Evolutionary conservation across 1,140 invertebrate genomes (phyloP).

Genomic region (Drosophila ercepeae): DNA sequence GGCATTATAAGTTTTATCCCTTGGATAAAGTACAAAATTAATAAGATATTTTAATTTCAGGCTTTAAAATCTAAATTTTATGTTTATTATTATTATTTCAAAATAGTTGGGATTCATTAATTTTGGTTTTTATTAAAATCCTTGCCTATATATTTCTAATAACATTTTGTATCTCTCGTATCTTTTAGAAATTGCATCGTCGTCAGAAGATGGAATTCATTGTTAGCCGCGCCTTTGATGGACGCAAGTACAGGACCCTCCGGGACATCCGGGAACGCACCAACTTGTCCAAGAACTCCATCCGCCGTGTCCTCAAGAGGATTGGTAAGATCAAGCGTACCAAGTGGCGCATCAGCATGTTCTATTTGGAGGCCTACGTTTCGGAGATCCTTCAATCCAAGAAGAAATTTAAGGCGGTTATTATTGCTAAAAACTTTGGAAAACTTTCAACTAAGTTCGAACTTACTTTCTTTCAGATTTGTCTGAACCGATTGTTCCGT

Average conservation of each 20-base stretch:
- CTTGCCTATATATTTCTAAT: too few species aligned
- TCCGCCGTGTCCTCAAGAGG: background rate
- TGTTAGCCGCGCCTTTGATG: background rate
- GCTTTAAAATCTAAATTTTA: too few species aligned
- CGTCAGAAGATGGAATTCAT: background rate
- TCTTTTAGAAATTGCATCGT: background rate
- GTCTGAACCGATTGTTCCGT: background rate
- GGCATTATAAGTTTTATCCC: too few species aligned
- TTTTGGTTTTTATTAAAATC: too few species aligned
- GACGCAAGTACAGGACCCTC: constrained; percentile 22
- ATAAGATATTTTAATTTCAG: too few species aligned
- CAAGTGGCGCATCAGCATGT: constrained; percentile 28
- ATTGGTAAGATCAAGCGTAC: constrained; percentile 12
- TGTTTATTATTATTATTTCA: too few species aligned
- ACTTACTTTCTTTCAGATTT: background rate
- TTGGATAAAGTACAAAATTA: too few species aligned
- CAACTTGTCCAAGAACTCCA: background rate
- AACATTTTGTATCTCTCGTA: too few species aligned
- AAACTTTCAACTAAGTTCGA: too few species aligned
- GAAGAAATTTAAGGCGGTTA: too few species aligned
- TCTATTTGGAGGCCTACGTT: constrained; percentile 5
- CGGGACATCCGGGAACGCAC: constrained; percentile 10
- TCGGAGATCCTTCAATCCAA: background rate
- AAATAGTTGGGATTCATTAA: too few species aligned
- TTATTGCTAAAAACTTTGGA: too few species aligned